Base-by-base conservation (phyloP, 2,888 invertebrate species). In the Galerucella pusilla region DNA sequence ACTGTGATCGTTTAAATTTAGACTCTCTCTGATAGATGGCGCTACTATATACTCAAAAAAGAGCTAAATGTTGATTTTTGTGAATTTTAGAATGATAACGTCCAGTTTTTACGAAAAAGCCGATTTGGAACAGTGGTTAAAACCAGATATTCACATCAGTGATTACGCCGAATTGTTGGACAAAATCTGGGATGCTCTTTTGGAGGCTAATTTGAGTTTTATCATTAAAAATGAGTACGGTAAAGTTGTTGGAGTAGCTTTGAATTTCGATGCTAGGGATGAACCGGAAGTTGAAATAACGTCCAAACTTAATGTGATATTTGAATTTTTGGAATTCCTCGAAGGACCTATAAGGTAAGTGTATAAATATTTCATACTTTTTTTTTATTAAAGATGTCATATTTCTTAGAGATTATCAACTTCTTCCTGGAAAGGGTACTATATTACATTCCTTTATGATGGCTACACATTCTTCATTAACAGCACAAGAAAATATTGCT, bases 371-470 rank as follows among this genome's bases (percentile, higher is more conserved):
- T 54, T 35, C 6, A 46, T 46, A 25, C 11, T 20, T 25, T 25
- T n/a, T n/a, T 45, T 60, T 20, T n/a, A 11, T 64, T 7, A 10
- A 28, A 5, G 7, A 42, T 42, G 35, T 42, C 45, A 12, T 46
- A 11, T 20, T 16, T 20, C 79, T 46, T 64, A 90, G 92, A 79
- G 91, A 92, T 64, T 87, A 87, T 57, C 88, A 90, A 82, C 86
- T 94, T 69, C 93, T 93, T 0, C 88, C 90, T 80, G 93, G 92
- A 20, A 88, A 90, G 79, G 93, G 93, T n/a, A 89, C 91, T 81
- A 91, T 96, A 61, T 89, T 96, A 0, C 96, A 96, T 84, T 93
- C 93, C 1, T 96, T 94, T 86, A 96, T 96, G 96, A 95, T 96
- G 95, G 94, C 94, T 1, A 96, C 95, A 0, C 91, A 91, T 76